Evolutionary conservation across 2,113 vertebrate genomes (phyloP), one percentile per base, ranked within the genome.

Genomic region (Speoplatyrhinus poulsoni): DNA sequence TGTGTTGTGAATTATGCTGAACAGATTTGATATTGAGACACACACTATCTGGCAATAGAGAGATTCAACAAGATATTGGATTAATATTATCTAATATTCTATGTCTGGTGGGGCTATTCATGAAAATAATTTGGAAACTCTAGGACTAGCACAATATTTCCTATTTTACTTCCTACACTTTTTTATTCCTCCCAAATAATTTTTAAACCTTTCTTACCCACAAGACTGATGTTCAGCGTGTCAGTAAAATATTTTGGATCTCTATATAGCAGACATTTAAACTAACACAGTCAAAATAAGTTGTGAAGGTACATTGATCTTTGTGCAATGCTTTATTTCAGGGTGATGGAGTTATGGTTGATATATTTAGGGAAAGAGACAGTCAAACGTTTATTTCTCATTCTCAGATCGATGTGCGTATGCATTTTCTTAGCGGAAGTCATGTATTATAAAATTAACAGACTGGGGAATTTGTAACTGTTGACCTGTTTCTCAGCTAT

Each of bases 291-390:
- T 49, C 26, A 12, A 49, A 49, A 49, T 49, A 2, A 9, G 3
- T 49, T 49, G 48, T 49, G 48, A 49, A 49, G 26, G 26, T 3
- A 26, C 26, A 26, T 26, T 26, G 26, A 26, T 26, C 26, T 26
- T 26, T 2, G 26, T 3, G 26, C 26, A 26, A 2, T 26, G 1
- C 26, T 26, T 26, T 26, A 26, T 41, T 41, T 85, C 66, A 82
- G 76, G n/a, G 72, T 65, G 80, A 82, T 86, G 69, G 0, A 62
- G 63, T 87, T 85, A 84, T 81, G 59, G 26, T 46, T 41, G 67
- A 75, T 70, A 75, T 70, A 76, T 80, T 84, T 76, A 26, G 26
- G 26, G 26, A 26, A 26, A 26, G 26, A 26, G 26, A 26, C 26
- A 26, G 26, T 26, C 2, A 26, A 26, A 26, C 26, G 60, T 77